Evolutionary conservation across 1,140 invertebrate species (phyloP), one percentile per base, ranked within the genome.

Genomic region (Papilio aristodemus): DNA sequence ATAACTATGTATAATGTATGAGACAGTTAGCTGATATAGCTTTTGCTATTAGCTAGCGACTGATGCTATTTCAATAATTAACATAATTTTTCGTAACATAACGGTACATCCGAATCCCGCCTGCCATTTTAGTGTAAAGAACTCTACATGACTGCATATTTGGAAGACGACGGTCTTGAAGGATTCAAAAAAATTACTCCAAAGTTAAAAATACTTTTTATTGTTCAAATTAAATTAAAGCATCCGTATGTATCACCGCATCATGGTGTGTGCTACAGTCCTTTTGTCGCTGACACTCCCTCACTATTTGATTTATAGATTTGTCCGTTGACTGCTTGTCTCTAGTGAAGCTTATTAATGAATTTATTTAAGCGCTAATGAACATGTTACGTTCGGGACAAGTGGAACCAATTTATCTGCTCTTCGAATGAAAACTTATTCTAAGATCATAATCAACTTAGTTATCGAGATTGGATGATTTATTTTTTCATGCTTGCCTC

Each of bases 291-390:
- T 89, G 89, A 89, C 87, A 86, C 83, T 81, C 89, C 85, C 87
- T 87, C 81, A 88, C 86, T 85, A 90, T 90, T 91, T 91, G 89
- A 91, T 91, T 91, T 91, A 91, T 90, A 86, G 87, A 88, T 86
- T 82, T 81, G 76, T 83, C 70, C 85, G 87, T 81, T 84, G 87
- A 89, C 86, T 86, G 82, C 78, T 83, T 89, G 87, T 91, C 87
- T 86, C 83, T 77, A 58, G 72, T 25, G 41, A 75, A 78, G 76
- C 83, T 89, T 89, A 90, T 91, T 91, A 91, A 91, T 91, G 87
- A 91, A 89, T 90, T 90, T 89, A 90, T 91, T 91, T 91, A 86
- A 91, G 89, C 86, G 80, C 86, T 89, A 91, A 91, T 89, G 89
- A 91, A 91, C 84, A 86, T 89, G 75, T 86, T 84, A 80, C 86